Evolutionary conservation across 2,113 vertebrate species (phyloP), one percentile per base, ranked within the genome.

Genomic region (Dascyllus trimaculatus): DNA sequence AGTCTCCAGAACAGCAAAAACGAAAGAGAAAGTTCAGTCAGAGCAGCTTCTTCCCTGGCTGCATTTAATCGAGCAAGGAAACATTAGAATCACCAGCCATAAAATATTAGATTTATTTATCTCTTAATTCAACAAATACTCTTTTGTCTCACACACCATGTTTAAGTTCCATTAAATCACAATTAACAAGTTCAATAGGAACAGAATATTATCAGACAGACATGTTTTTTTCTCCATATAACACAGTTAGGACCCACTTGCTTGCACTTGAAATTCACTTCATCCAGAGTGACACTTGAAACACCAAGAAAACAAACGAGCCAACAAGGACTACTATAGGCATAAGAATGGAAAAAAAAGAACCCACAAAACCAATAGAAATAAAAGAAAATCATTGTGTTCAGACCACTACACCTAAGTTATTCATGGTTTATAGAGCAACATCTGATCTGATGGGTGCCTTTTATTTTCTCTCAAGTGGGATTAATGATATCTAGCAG

Each of bases 41-140:
- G 4, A 45, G 6, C 17, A 8, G 6, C 9, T 10, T 35, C 32
- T 32, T 32, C 7, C 2, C 32, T 35, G 32, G 32, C 32, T 35
- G 32, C 65, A 52, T 40, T 83, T 59, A 51, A 57, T 4, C 5
- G 24, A 1, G 4, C 35, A 91, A 90, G 24, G 38, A 90, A 85
- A 79, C 57, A 82, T 86, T 78, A 67, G 29, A 85, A 82, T 89
- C 78, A 81, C 80, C 84, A 89, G 86, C 86, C 85, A 89, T 91
- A 92, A 93, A 93, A 90, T 93, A 93, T 89, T 87, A 25, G 45
- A 91, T 93, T 93, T 91, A 93, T 93, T 93, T 82, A 73, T 86
- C 91, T 90, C 83, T 92, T 90, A 85, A 75, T 86, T 90, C 85
- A 85, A 93, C 91, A 93, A 78, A 89, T 88, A 88, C 74, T 91